A percentile compares a stretch with the other conserved stretches of the same genome.
phyloP scores from a whole-genome alignment of 2,113 vertebrate species.

The Illadopsis cleaveri region DNA sequence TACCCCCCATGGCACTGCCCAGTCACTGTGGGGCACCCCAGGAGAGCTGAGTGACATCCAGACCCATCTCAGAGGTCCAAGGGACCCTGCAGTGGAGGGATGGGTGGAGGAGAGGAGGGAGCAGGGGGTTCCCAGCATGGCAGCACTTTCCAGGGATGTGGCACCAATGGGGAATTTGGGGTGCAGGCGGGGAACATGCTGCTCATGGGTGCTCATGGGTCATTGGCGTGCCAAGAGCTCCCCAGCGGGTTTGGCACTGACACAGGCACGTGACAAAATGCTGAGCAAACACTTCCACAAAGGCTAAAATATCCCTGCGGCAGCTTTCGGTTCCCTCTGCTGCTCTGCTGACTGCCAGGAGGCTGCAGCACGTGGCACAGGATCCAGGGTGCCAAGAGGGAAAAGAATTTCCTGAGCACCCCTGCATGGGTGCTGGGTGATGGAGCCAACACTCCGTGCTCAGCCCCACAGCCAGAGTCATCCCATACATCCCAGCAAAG shows the following conservation, averaged over 20 bases:
- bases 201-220: rapidly evolving
- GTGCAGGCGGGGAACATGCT: background rate
- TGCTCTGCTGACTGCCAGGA: rapidly evolving
- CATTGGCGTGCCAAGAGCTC: background rate
- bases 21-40: rapidly evolving
- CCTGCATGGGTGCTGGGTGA: rapidly evolving
- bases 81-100: rapidly evolving
- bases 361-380: background rate
- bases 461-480: rapidly evolving
- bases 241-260: background rate
- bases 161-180: rapidly evolving
- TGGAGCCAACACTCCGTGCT: rapidly evolving
- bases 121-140: background rate
- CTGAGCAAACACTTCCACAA: constrained; percentile 44
- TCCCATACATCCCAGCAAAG: rapidly evolving
- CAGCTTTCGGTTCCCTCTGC: constrained; percentile 50
- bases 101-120: background rate
- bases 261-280: background rate
- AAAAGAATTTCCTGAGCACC: background rate
- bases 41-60: rapidly evolving
- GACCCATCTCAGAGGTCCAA: background rate
- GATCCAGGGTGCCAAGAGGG: rapidly evolving
- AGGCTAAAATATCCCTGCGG: background rate
- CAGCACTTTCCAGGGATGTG: rapidly evolving
- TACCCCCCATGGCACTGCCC: rapidly evolving